Evolutionary conservation across 2,797 vertebrate genomes (phyloP).

Genomic region (Taeniopygia guttata): DNA sequence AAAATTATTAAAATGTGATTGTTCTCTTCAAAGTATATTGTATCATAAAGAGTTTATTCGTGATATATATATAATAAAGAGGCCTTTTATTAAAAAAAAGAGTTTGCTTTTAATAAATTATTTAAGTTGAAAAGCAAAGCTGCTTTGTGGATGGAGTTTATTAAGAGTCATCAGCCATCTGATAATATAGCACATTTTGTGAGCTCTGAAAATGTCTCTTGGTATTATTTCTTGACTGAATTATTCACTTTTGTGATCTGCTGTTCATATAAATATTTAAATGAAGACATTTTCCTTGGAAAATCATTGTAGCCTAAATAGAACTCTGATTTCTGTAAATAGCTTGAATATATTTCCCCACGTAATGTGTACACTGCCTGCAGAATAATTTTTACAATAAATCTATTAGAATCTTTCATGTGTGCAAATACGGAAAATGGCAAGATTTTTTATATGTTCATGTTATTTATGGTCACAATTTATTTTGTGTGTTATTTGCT

Average conservation of each 20-base stretch:
- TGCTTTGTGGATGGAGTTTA: background rate
- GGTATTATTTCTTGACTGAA: background rate
- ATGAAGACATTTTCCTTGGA: constrained; percentile 1
- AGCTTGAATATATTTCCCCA: background rate
- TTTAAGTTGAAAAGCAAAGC: background rate
- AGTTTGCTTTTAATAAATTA: background rate
- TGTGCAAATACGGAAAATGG: background rate
- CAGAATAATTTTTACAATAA: background rate
- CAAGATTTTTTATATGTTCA: background rate
- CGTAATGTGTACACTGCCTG: background rate
- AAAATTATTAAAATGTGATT: background rate
- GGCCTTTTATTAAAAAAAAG: background rate
- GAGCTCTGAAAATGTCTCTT: background rate
- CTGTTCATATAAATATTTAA: background rate
- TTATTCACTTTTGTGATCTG: background rate
- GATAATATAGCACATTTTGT: background rate
- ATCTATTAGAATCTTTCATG: background rate
- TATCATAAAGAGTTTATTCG: background rate
- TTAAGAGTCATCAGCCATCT: background rate
- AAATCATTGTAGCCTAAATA: background rate
- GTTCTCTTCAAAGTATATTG: background rate
- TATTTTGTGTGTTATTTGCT: background rate
- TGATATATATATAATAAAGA: background rate
- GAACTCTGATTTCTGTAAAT: constrained; percentile 6
- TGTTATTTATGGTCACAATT: background rate